Evolutionary conservation across 2,797 vertebrate genomes (phyloP).

Genomic region (Xiphophorus birchmanni): DNA sequence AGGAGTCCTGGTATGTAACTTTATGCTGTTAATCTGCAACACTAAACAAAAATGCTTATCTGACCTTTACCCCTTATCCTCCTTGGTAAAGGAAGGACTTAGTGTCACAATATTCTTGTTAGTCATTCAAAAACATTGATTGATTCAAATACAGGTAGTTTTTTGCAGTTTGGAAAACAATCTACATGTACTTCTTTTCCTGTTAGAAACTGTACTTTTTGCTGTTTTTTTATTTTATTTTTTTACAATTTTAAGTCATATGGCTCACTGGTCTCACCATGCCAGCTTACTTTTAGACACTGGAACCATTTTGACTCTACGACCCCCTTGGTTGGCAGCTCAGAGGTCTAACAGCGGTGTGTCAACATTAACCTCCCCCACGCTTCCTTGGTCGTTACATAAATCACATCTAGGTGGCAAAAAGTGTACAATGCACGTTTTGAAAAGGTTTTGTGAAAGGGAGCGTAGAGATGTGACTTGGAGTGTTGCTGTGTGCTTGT

Average conservation of each 20-base stretch:
- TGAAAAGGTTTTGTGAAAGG: neutral
- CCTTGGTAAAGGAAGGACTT: neutral
- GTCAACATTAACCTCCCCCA: neutral
- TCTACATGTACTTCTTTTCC: neutral
- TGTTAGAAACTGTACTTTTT: neutral
- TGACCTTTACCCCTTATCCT: neutral
- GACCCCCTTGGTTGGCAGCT: neutral
- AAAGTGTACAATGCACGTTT: neutral
- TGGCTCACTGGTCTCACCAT: neutral
- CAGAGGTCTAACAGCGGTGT: neutral
- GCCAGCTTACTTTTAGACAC: neutral
- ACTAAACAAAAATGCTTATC: slow-evolving; percentile 1
- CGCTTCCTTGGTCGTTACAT: neutral
- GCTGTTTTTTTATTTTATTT: neutral
- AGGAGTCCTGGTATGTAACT: neutral
- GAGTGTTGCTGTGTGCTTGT: neutral
- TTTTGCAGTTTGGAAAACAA: neutral
- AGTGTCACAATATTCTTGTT: neutral
- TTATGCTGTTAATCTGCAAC: neutral
- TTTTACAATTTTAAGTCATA: neutral
- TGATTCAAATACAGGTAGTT: neutral
- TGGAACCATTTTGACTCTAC: neutral
- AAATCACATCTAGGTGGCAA: neutral
- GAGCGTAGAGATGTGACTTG: neutral
- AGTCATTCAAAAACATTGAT: neutral